Evolutionary conservation across 2,888 invertebrate genomes (phyloP).

Genomic region (Nomada ruficornis): DNA sequence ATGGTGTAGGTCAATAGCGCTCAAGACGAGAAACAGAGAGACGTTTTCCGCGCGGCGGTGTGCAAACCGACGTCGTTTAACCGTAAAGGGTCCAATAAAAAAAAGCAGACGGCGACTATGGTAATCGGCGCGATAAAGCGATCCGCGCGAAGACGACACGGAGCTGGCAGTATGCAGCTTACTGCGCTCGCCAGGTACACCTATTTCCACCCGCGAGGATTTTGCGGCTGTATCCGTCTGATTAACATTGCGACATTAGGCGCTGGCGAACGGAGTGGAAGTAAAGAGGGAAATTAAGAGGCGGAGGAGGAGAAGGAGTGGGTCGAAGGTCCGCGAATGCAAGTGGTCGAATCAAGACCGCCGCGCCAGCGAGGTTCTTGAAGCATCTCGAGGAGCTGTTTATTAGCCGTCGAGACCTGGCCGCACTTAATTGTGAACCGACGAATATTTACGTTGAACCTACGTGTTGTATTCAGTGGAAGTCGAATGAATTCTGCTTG

Average conservation of each 20-base stretch:
- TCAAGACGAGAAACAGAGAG: background rate
- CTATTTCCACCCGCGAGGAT: conserved; percentile 21
- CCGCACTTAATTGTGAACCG: conserved; percentile 32
- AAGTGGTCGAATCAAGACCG: conserved; percentile 1
- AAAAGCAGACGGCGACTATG: conserved; percentile 38
- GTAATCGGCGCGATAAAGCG: conserved; percentile 59
- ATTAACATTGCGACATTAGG: conserved; percentile 49
- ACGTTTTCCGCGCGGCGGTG: conserved; percentile 14
- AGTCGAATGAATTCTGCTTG: background rate
- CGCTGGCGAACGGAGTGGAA: conserved; percentile 15
- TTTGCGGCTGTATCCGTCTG: conserved; percentile 16
- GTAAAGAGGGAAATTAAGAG: conserved; percentile 19
- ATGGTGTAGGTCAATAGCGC: conserved; percentile 20
- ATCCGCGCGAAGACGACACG: conserved; percentile 42
- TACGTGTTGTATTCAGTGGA: too few relatives aligned
- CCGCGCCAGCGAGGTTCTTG: background rate
- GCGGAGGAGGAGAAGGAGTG: background rate
- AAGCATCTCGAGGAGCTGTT: conserved; percentile 21
- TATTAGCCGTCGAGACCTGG: conserved; percentile 42
- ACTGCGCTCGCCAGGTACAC: conserved; percentile 32
- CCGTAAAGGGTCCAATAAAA: conserved; percentile 40
- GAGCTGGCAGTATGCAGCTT: conserved; percentile 47
- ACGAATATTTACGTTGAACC: conserved; percentile 28
- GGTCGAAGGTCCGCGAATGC: conserved; percentile 1
- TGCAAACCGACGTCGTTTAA: conserved; percentile 48